A percentile compares a stretch with the other conserved stretches of the same genome.
Evolutionary conservation across 2,888 invertebrate genomes (phyloP).

Genomic region (Apantesis nais): DNA sequence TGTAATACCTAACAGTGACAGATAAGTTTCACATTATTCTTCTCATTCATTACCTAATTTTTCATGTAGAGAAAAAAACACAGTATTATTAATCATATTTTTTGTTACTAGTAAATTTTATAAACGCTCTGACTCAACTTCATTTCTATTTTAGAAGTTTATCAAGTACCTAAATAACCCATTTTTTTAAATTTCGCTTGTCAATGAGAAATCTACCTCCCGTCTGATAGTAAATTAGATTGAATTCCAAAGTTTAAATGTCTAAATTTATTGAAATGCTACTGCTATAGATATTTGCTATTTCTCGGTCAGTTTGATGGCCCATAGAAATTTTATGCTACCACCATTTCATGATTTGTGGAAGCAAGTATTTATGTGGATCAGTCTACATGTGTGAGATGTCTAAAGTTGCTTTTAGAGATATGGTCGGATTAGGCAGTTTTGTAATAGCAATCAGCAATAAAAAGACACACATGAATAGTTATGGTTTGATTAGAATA

Average conservation of each 20-base stretch:
- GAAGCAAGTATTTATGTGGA: no score
- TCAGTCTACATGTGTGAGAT: background rate
- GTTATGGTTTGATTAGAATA: background rate
- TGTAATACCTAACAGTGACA: background rate
- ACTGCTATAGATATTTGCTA: no score
- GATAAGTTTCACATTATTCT: background rate
- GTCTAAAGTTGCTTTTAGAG: no score
- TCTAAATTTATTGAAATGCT: background rate
- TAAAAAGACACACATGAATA: background rate
- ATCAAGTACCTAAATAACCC: no score
- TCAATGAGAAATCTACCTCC: background rate
- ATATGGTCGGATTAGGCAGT: background rate
- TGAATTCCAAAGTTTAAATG: background rate
- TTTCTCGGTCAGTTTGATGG: background rate
- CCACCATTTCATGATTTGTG: background rate
- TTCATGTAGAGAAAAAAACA: background rate
- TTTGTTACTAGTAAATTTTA: background rate
- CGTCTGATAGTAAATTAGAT: background rate
- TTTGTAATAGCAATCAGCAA: background rate
- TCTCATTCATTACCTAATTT: no score
- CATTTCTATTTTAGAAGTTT: background rate
- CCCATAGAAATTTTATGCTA: background rate
- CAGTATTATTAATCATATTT: background rate
- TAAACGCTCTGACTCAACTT: no score
- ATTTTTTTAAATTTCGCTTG: background rate